These are phyloP conservation scores for zebrafish (Danio rerio) DNA, from an alignment of 2,113 vertebrate genomes.

Conservation along the genomic window DNA sequence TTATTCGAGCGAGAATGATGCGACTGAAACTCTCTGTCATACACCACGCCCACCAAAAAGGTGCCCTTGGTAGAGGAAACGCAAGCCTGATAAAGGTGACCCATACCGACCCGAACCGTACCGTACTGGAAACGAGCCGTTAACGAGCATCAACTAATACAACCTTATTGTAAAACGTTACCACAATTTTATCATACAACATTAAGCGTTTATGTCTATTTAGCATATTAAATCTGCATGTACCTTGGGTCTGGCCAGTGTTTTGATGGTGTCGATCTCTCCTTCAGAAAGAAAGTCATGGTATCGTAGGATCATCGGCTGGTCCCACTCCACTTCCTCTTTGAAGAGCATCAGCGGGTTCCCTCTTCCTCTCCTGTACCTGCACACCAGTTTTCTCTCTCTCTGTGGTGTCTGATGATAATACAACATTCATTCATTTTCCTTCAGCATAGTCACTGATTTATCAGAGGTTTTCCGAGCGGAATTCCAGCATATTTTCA, in stretches of 20 bases:
- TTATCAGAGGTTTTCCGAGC: not conserved
- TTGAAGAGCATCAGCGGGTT: constrained; percentile 52
- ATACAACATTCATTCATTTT: not conserved
- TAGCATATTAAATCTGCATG: not conserved
- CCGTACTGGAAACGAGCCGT: too few relatives aligned
- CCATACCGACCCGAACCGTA: too few relatives aligned
- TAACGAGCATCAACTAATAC: too few relatives aligned
- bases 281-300: constrained; percentile 53
- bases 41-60: too few relatives aligned
- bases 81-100: too few relatives aligned
- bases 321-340: constrained; percentile 62
- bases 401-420: constrained; percentile 42
- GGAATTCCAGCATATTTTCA: too few relatives aligned
- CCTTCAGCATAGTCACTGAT: too few relatives aligned
- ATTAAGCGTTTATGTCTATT: too few relatives aligned
- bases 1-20: too few relatives aligned
- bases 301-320: constrained; percentile 57
- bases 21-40: too few relatives aligned
- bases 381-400: constrained; percentile 57
- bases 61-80: too few relatives aligned
- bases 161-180: too few relatives aligned
- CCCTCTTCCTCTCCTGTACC: constrained; percentile 53
- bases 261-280: constrained; percentile 59
- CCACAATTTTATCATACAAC: not conserved
- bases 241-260: constrained; percentile 60